Evolutionary conservation across 92 coral and sea anemone species (phyloP).

Genomic region (Anthopleura xanthogrammica): DNA sequence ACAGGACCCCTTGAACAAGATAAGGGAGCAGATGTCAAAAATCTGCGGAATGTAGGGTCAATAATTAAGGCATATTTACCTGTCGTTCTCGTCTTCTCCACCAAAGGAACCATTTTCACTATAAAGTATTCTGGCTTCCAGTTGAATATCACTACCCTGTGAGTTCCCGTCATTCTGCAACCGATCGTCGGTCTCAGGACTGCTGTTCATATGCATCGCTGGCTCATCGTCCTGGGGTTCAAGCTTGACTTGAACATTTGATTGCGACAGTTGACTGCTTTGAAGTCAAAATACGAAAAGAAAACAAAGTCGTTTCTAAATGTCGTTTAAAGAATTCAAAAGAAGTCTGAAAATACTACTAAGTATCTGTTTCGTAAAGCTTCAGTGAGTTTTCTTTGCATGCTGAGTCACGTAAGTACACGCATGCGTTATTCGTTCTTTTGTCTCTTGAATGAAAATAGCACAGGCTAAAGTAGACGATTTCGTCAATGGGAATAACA

Average conservation of each 20-base stretch:
- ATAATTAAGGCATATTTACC: conserved; percentile 1
- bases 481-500: background rate
- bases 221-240: conserved; percentile 95
- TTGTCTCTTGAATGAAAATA: background rate
- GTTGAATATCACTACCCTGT: conserved; percentile 19
- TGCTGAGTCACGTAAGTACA: background rate
- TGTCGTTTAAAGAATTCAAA: background rate
- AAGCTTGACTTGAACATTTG: conserved; percentile 94
- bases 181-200: conserved; percentile 29
- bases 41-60: too few species aligned
- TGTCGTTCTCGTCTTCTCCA: conserved; percentile 29
- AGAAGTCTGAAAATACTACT: conserved; percentile 1
- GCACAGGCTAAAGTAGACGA: background rate
- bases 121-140: conserved; percentile 39
- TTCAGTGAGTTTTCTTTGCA: background rate
- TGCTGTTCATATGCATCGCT: conserved; percentile 53
- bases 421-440: background rate
- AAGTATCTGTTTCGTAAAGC: conserved; percentile 14
- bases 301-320: conserved; percentile 10
- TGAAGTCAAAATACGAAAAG: conserved; percentile 7
- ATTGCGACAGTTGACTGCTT: conserved; percentile 89
- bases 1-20: too few species aligned
- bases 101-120: conserved; percentile 31
- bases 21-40: too few species aligned
- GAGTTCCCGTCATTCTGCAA: conserved; percentile 28